Evolutionary conservation across 2,113 vertebrate genomes (phyloP), one percentile per base, ranked within the genome.

Genomic region (Pyxicephalus adspersus): DNA sequence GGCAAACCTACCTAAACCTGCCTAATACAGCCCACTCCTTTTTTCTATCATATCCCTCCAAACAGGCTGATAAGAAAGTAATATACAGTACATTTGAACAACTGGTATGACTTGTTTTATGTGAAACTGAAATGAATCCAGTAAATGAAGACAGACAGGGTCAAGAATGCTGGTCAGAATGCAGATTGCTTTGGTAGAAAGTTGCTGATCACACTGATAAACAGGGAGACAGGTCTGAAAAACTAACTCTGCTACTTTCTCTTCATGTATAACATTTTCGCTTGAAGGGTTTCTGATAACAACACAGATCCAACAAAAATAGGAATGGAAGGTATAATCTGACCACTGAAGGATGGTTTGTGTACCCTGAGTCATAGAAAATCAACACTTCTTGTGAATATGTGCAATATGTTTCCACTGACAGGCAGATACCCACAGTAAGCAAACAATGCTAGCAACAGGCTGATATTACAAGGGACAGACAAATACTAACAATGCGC

Each of bases 41-140:
- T 22, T 4, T n/a, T n/a, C 22, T 22, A 22, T 58, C 22, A 58
- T 61, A 25, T 26, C 15, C 4, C 58, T 26, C 11, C 25, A 25
- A 26, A 25, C 13, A 23, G 1, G 28, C 68, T 28, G 26, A 23
- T 2, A 3, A 34, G 22, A 28, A 15, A 23, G 51, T 34, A 20
- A n/a, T 55, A 3, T 55, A 20, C 11, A 67, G 7, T 55, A 20
- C 11, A 67, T 28, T 17, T 13, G 20, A 67, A 38, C n/a, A 68
- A 67, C 76, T 28, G 54, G 64, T 78, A 2, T 23, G n/a, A 23
- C 76, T 31, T 23, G 64, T 78, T 78, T 68, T 67, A n/a, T 58
- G 28, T 23, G n/a, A 26, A 15, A 52, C 31, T 9, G 52, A 76
- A 64, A 50, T 19, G 20, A 50, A 38, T 19, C 26, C n/a, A 17